Evolutionary conservation across 2,888 invertebrate genomes (phyloP), one percentile per base, ranked within the genome.

Genomic region (Halictus ligatus): DNA sequence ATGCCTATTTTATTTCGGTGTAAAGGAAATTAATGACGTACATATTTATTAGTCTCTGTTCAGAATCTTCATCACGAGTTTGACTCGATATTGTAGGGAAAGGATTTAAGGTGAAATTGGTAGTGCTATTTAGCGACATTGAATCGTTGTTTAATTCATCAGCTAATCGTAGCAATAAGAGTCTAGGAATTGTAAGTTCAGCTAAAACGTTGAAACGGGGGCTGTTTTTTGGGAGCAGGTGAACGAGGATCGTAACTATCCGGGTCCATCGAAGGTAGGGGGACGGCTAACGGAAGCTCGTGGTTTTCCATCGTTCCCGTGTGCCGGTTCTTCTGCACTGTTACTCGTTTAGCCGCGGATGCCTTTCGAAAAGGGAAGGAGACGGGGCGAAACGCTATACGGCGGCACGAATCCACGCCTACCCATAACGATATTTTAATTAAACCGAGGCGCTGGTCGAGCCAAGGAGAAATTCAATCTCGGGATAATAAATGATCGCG

Each of bases 361-460:
- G 81, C 80, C 85, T 83, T 85, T 90, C 87, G 85, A 90, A 90
- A 90, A 90, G 83, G 84, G 87, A 86, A 85, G 84, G 81, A 88
- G 81, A 87, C 81, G 85, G 87, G 88, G 83, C 84, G 83, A 90
- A 90, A 92, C 91, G 89, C 89, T 92, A 91, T 92, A 92, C 91
- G 86, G 94, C 92, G 92, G 92, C 93, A 90, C 91, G 92, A 93
- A 93, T 94, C 94, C 94, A 94, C 95, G 95, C 95, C 95, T 94
- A 95, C 95, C 94, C 94, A 94, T 95, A 95, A 95, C 95, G 95
- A 95, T 95, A 95, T 95, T 95, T 95, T 95, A 95, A 95, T 95
- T 95, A 95, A 95, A 94, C 93, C 94, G 92, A 92, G 92, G 93
- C 93, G 90, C 91, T 91, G 90, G 91, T 81, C 91, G 92, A 91